These are phyloP conservation scores for Chaenocephalus aceratus DNA, from an alignment of 2,113 vertebrate genomes.

Conservation along the genomic window DNA sequence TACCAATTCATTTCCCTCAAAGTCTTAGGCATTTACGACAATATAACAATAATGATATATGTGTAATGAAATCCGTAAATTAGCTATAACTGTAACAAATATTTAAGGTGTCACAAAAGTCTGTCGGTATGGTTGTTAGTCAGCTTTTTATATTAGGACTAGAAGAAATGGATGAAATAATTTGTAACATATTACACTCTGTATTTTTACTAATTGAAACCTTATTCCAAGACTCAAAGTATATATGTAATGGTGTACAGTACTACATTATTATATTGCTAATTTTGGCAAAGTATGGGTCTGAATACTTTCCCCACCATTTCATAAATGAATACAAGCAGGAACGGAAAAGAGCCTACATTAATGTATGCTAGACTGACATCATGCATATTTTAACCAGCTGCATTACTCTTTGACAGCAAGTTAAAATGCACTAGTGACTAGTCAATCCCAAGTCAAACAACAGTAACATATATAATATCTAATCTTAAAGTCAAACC, in stretches of 20 bases:
- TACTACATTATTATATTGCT: not conserved
- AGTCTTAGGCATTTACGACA: not conserved
- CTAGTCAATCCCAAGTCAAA: not conserved
- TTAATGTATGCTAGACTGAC: not conserved
- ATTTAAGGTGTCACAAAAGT: not conserved
- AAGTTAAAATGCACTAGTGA: slow-evolving; percentile 5
- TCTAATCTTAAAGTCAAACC: not conserved
- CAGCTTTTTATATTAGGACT: not conserved
- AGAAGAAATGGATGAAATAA: not conserved
- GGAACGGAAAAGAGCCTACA: not conserved
- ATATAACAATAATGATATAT: not conserved
- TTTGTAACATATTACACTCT: not conserved
- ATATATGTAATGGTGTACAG: not conserved
- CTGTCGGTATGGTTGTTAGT: not conserved
- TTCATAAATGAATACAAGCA: not conserved
- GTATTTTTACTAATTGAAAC: too few relatives aligned
- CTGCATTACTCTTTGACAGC: not conserved
- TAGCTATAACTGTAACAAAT: not conserved
- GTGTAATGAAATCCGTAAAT: not conserved
- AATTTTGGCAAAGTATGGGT: not conserved
- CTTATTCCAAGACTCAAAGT: too few relatives aligned
- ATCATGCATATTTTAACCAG: not conserved
- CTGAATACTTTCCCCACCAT: not conserved
- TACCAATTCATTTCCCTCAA: not conserved
- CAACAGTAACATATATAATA: not conserved